A percentile compares a stretch with the other conserved stretches of the same genome.
Conservation (phyloP, 1,140 invertebrate species). For the Chironomus striatipennis region DNA sequence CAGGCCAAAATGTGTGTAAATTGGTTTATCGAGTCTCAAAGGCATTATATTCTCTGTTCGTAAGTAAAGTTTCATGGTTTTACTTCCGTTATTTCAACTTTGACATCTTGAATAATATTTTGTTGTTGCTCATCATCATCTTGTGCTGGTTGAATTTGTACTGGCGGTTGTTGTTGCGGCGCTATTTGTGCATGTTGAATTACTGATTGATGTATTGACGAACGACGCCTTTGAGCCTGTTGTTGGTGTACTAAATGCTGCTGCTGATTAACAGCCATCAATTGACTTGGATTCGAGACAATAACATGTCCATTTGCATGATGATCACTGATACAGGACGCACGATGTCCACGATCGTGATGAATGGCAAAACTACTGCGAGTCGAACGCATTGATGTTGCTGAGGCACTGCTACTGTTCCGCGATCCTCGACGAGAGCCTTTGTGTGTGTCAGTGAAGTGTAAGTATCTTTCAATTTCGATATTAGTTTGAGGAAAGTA, state of each 20-base stretch:
- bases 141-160: not conserved
- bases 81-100: constrained; percentile 9
- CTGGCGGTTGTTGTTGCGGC: not conserved
- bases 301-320: constrained; percentile 3
- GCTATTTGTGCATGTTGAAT: not conserved
- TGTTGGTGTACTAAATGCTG: constrained; percentile 5
- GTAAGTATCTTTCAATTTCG: constrained; percentile 22
- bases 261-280: constrained; percentile 5
- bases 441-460: constrained; percentile 23
- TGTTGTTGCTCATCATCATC: not conserved
- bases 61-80: not conserved
- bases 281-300: not conserved
- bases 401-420: constrained; percentile 18
- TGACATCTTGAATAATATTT: constrained; percentile 17
- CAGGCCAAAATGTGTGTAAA: constrained; percentile 3
- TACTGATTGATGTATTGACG: not conserved
- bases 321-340: not conserved
- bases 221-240: not conserved
- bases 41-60: not conserved
- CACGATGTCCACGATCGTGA: not conserved
- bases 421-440: constrained; percentile 10
- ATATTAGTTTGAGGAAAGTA: constrained; percentile 6
- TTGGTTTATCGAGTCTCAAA: not conserved
- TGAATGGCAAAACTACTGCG: not conserved
- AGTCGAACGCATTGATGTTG: constrained; percentile 3